Evolutionary conservation across 2,888 invertebrate species (phyloP).

Genomic region (Lutraria lutraria): DNA sequence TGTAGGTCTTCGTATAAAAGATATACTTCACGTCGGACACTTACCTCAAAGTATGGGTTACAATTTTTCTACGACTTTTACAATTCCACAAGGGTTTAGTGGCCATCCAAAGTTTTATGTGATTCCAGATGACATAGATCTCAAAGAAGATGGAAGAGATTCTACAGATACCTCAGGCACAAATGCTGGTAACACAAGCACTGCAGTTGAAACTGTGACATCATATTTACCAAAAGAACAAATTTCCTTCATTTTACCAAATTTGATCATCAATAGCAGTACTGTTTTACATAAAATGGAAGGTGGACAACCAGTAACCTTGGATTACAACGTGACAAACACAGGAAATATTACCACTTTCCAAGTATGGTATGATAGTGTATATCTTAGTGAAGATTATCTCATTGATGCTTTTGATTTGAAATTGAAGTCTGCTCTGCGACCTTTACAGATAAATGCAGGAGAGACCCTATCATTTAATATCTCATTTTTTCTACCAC

Average conservation of each 20-base stretch:
- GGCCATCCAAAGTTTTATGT: conserved; percentile 38
- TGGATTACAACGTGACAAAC: conserved; percentile 48
- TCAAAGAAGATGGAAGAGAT: not conserved
- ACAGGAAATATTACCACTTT: conserved; percentile 25
- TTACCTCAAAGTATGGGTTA: conserved; percentile 35
- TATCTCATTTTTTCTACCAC: conserved; percentile 46
- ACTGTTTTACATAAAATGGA: not conserved
- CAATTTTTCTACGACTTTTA: conserved; percentile 17
- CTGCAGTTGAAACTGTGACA: not conserved
- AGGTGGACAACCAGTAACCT: conserved; percentile 53
- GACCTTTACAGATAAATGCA: not conserved
- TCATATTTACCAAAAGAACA: conserved; percentile 3
- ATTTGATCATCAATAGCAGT: conserved; percentile 21
- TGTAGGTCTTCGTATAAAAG: conserved; percentile 1
- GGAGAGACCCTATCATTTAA: conserved; percentile 22
- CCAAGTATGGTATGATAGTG: conserved; percentile 40
- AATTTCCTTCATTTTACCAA: conserved; percentile 29
- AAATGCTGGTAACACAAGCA: not conserved
- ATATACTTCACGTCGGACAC: conserved; percentile 38
- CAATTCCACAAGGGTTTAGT: conserved; percentile 33
- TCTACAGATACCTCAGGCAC: not conserved
- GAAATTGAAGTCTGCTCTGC: conserved; percentile 36
- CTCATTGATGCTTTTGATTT: conserved; percentile 53
- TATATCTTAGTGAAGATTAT: conserved; percentile 56
- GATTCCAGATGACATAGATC: conserved; percentile 12